Evolutionary conservation across 1,140 invertebrate species (phyloP).

Genomic region (Drosophila seguyi): DNA sequence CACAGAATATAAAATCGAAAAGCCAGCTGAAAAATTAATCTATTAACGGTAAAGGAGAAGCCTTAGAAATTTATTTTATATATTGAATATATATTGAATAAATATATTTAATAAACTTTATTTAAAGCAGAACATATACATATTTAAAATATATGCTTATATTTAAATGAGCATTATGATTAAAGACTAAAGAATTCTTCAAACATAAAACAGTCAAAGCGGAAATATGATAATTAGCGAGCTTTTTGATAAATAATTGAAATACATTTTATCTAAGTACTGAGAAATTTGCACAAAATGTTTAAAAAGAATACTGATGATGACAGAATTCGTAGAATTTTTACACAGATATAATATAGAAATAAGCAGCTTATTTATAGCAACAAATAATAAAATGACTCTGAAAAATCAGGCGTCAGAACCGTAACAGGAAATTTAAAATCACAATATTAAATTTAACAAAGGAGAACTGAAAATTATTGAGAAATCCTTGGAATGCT

Average conservation of each 20-base stretch:
- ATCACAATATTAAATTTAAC: background rate
- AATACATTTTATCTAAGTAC: background rate
- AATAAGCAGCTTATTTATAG: background rate
- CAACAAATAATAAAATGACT: too few species aligned
- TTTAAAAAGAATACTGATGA: background rate
- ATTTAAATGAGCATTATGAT: background rate
- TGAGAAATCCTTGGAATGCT: conserved; percentile 1
- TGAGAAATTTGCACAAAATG: background rate
- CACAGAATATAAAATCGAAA: background rate
- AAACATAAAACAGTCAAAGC: background rate
- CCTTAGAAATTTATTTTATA: background rate
- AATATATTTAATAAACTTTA: too few species aligned
- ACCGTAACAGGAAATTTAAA: background rate
- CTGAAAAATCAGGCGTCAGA: too few species aligned
- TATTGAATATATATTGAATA: background rate
- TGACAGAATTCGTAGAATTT: background rate
- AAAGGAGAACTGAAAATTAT: background rate
- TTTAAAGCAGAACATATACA: too few species aligned
- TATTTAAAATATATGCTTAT: too few species aligned
- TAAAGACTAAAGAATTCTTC: background rate
- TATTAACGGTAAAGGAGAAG: background rate
- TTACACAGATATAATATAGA: background rate
- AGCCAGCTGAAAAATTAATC: background rate
- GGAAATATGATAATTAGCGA: background rate
- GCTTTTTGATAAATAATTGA: background rate